Percentiles rank a stretch among this genome's conserved stretches.
Evolutionary conservation across 2,797 vertebrate species (phyloP).

Genomic region (Pygocentrus nattereri): DNA sequence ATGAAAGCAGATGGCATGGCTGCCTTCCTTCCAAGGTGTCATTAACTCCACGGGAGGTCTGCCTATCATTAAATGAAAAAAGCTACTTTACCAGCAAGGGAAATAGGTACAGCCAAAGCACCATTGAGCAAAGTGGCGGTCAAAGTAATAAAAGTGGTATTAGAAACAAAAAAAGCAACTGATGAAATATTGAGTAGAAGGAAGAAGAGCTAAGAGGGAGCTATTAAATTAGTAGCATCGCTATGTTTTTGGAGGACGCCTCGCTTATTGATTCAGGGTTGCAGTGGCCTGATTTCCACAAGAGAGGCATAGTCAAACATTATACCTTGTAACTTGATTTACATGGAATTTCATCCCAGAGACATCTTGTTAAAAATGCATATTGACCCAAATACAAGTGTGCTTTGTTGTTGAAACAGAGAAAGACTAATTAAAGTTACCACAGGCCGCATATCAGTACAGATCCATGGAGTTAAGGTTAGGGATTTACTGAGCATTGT

Average conservation of each 20-base stretch:
- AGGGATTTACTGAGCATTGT: constrained; percentile 25
- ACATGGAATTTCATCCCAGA: constrained; percentile 59
- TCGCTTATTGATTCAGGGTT: constrained; percentile 79
- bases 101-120: constrained; percentile 64
- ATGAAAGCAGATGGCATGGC: constrained; percentile 64
- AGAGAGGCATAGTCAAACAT: constrained; percentile 75
- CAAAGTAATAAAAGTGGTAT: constrained; percentile 64
- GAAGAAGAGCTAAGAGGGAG: constrained; percentile 56
- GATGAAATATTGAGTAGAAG: constrained; percentile 62
- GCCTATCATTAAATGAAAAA: constrained; percentile 63
- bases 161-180: constrained; percentile 61
- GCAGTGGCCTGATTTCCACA: constrained; percentile 71
- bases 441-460: background rate
- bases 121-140: constrained; percentile 60
- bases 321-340: constrained; percentile 75
- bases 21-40: constrained; percentile 68
- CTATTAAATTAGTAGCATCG: constrained; percentile 76
- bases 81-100: constrained; percentile 49
- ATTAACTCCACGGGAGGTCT: constrained; percentile 70
- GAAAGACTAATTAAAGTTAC: constrained; percentile 55
- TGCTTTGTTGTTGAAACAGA: constrained; percentile 25
- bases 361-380: constrained; percentile 67
- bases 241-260: constrained; percentile 71
- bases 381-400: constrained; percentile 55
- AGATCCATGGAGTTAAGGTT: constrained; percentile 40